Evolutionary conservation across 2,113 vertebrate genomes (phyloP).

Genomic region (Etia nguti): DNA sequence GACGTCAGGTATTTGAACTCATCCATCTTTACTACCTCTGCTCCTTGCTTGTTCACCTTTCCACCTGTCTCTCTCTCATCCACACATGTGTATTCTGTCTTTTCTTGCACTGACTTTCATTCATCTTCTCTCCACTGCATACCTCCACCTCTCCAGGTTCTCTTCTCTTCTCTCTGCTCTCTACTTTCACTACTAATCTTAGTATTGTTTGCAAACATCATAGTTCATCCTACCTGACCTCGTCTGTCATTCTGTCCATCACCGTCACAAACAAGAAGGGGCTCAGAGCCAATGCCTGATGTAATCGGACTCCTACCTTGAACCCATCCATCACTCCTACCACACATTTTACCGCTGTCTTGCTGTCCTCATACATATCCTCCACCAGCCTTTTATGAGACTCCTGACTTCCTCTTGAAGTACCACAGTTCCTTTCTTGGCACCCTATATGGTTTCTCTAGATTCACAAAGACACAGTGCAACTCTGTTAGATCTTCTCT

Average conservation of each 20-base stretch:
- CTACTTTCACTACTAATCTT: background rate
- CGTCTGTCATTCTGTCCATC: background rate
- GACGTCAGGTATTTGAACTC: background rate
- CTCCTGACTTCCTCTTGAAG: background rate
- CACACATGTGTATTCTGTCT: background rate
- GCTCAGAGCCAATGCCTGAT: background rate
- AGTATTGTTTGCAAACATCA: background rate
- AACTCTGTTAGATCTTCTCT: background rate
- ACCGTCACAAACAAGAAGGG: background rate
- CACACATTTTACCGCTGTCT: background rate
- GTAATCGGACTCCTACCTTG: background rate
- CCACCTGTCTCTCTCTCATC: background rate
- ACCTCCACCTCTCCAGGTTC: background rate
- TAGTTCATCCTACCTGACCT: background rate
- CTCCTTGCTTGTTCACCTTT: background rate
- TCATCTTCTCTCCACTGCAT: background rate
- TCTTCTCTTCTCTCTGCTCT: background rate
- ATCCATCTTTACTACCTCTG: background rate
- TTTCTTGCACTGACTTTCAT: background rate
- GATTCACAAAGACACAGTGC: background rate
- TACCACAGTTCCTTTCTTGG: background rate
- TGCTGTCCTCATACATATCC: background rate
- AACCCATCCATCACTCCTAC: background rate
- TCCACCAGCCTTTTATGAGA: background rate
- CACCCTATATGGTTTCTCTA: background rate